Conservation (phyloP, 2,797 vertebrate genomes). For the Selene dorsalis region DNA sequence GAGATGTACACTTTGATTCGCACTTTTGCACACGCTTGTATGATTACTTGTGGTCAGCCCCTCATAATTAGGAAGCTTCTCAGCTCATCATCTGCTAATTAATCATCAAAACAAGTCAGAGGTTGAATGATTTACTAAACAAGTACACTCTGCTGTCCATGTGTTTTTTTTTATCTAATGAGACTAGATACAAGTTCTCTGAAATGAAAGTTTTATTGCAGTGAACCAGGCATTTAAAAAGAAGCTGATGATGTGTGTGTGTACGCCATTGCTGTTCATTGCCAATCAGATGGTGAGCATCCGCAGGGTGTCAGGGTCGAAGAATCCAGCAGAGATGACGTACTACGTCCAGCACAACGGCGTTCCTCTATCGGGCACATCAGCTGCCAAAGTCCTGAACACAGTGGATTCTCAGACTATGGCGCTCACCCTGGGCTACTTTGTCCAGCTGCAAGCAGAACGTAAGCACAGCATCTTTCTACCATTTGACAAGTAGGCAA, state of each 20-base stretch:
- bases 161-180: constrained; percentile 14
- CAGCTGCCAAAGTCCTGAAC: constrained; percentile 95
- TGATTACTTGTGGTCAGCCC: constrained; percentile 53
- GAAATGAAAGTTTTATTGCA: not conserved
- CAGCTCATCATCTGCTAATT: constrained; percentile 69
- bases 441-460: constrained; percentile 97
- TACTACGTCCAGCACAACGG: constrained; percentile 93
- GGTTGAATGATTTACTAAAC: constrained; percentile 58
- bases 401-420: constrained; percentile 97
- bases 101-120: constrained; percentile 64
- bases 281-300: constrained; percentile 94
- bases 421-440: constrained; percentile 96
- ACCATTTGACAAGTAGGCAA: constrained; percentile 26
- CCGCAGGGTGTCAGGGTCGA: constrained; percentile 89
- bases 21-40: constrained; percentile 30
- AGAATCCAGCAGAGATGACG: constrained; percentile 94
- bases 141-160: constrained; percentile 16
- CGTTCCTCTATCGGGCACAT: constrained; percentile 89
- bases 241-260: not conserved
- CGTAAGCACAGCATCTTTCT: constrained; percentile 84
- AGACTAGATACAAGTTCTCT: constrained; percentile 35
- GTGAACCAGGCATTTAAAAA: not conserved
- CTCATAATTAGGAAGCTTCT: constrained; percentile 59
- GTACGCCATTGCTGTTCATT: constrained; percentile 5
- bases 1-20: constrained; percentile 53